A percentile compares a stretch with the other conserved stretches of the same genome.
These are phyloP conservation scores for Ephialtes manifestator DNA, from an alignment of 2,888 invertebrate species.

Conservation along the genomic window DNA sequence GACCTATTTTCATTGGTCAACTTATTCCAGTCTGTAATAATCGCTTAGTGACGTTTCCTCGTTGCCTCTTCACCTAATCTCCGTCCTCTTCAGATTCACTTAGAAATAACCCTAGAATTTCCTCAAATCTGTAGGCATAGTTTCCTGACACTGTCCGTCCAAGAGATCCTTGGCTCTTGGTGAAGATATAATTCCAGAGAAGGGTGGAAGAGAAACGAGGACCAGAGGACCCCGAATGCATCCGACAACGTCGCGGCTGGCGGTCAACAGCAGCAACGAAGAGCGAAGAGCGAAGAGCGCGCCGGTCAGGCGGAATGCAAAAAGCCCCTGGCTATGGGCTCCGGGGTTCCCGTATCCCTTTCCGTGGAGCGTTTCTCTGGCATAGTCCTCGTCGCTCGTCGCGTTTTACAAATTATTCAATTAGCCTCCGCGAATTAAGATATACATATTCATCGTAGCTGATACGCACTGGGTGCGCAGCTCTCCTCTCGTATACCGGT, in stretches of 20 bases:
- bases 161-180: not conserved
- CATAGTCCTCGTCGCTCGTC: conserved; percentile 67
- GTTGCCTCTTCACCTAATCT: too few species aligned
- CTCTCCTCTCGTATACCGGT: conserved; percentile 43
- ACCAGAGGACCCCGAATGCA: conserved; percentile 28
- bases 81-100: not conserved
- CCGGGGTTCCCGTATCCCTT: conserved; percentile 44
- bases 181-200: conserved; percentile 1
- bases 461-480: conserved; percentile 77
- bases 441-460: conserved; percentile 85
- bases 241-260: conserved; percentile 44
- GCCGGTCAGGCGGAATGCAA: conserved; percentile 77
- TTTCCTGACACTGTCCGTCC: not conserved
- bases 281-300: conserved; percentile 32
- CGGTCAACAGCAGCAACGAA: conserved; percentile 30
- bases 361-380: not conserved
- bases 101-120: not conserved
- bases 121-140: not conserved
- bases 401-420: conserved; percentile 86
- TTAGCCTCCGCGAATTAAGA: conserved; percentile 86
- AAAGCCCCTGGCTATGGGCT: conserved; percentile 72
- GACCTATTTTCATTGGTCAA: too few species aligned
- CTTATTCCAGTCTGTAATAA: too few species aligned
- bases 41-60: too few species aligned
- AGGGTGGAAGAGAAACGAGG: not conserved